Percentiles rank a stretch among this genome's conserved stretches.
Conservation (phyloP, 2,113 vertebrate genomes). For the Cygnus atratus region DNA sequence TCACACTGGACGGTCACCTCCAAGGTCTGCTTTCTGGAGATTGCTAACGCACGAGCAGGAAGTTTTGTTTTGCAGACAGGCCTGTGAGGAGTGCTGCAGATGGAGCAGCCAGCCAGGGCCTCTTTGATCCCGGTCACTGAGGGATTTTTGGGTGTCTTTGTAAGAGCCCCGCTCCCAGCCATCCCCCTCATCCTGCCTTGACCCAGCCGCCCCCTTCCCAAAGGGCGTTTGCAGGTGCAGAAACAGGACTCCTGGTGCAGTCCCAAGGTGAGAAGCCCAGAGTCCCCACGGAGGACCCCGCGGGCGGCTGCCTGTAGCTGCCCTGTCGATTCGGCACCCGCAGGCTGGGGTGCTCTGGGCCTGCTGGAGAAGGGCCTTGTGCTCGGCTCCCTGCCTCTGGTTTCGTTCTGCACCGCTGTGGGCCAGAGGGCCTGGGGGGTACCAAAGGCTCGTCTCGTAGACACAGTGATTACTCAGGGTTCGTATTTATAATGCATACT, state of each 20-base stretch:
- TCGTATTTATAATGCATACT: neutral
- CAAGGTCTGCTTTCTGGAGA: neutral
- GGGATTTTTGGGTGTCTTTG: neutral
- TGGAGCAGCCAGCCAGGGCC: neutral
- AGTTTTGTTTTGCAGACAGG: slow-evolving; percentile 37
- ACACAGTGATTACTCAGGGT: neutral
- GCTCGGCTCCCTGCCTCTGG: neutral
- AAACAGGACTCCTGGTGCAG: neutral
- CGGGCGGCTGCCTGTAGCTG: neutral
- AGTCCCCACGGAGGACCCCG: neutral
- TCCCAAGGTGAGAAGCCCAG: slow-evolving; percentile 14
- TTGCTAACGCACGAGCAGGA: neutral
- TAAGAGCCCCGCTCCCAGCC: neutral
- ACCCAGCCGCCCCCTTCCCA: slow-evolving; percentile 2
- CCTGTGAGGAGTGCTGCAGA: neutral
- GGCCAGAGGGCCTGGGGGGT: neutral
- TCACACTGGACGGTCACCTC: neutral
- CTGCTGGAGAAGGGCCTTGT: neutral
- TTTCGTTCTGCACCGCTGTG: neutral
- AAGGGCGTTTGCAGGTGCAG: neutral
- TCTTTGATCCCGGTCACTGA: slow-evolving; percentile 36
- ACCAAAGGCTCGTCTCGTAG: fast-evolving
- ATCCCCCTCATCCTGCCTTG: neutral
- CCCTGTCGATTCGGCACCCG: too few relatives aligned
- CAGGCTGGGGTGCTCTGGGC: neutral